Evolutionary conservation across 2,797 vertebrate genomes (phyloP).

Genomic region (Decapterus maruadsi): DNA sequence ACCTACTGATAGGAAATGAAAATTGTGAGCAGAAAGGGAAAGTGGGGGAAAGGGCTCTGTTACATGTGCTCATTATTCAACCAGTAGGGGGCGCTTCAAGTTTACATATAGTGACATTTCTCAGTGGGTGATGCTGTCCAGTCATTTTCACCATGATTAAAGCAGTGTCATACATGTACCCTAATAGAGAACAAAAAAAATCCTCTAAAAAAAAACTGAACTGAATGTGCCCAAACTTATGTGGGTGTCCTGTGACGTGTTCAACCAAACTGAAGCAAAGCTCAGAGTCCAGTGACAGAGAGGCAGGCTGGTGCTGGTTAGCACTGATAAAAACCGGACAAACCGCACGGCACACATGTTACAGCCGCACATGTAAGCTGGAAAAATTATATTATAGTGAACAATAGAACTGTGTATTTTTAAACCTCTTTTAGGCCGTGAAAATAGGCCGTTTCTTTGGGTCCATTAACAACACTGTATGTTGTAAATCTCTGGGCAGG

Average conservation of each 20-base stretch:
- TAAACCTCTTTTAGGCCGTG: too few species aligned
- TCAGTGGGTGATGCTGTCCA: not conserved
- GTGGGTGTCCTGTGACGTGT: slow-evolving; percentile 30
- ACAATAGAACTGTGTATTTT: too few species aligned
- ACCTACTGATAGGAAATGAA: slow-evolving; percentile 32
- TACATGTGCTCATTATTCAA: not conserved
- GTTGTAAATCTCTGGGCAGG: too few species aligned
- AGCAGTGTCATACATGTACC: not conserved
- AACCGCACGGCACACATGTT: not conserved
- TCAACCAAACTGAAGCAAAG: slow-evolving; percentile 37
- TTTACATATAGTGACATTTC: not conserved
- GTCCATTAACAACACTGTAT: too few species aligned
- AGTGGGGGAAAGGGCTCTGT: not conserved
- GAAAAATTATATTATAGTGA: too few species aligned
- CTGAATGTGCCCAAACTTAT: not conserved
- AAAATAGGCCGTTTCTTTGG: too few species aligned
- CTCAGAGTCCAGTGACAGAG: slow-evolving; percentile 62
- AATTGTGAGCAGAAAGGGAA: slow-evolving; percentile 15
- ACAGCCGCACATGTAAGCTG: not conserved
- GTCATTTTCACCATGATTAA: not conserved
- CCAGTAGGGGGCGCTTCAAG: slow-evolving; percentile 62
- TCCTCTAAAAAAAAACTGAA: too few species aligned
- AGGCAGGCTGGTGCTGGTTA: slow-evolving; percentile 7
- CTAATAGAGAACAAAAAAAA: not conserved
- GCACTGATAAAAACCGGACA: slow-evolving; percentile 46